A percentile compares a stretch with the other conserved stretches of the same genome.
phyloP scores from a whole-genome alignment of 2,113 vertebrate genomes.

The Regulus satrapa region DNA sequence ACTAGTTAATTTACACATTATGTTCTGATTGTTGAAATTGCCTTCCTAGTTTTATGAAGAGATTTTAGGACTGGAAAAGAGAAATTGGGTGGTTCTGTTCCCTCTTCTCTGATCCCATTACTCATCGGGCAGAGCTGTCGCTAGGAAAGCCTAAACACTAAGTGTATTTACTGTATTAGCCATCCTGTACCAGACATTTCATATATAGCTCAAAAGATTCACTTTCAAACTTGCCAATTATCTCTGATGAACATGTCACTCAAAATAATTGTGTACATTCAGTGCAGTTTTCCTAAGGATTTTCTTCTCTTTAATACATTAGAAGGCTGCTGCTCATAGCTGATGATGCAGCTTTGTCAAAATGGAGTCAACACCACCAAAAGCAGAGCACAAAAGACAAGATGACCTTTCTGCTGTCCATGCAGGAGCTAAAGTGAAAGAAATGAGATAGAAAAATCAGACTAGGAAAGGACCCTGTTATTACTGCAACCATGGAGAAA shows the following conservation, averaged over 20 bases:
- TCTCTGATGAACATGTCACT: not conserved
- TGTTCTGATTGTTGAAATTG: not conserved
- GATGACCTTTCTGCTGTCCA: not conserved
- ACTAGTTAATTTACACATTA: not conserved
- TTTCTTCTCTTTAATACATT: not conserved
- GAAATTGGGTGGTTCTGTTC: not conserved
- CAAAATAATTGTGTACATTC: not conserved
- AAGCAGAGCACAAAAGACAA: not conserved
- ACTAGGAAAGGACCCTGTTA: not conserved
- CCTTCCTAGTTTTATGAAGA: not conserved
- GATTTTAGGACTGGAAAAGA: not conserved
- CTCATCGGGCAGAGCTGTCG: not conserved
- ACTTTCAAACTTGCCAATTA: constrained; percentile 34
- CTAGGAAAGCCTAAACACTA: not conserved
- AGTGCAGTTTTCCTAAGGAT: not conserved
- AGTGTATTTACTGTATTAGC: not conserved
- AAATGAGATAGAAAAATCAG: not conserved
- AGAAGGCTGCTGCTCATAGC: not conserved
- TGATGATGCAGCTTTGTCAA: not conserved
- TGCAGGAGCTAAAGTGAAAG: not conserved
- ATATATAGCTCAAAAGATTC: not conserved
- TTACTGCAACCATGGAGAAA: not conserved
- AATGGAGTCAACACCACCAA: not conserved
- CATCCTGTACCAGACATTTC: not conserved
- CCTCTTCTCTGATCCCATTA: not conserved